phyloP scores from a whole-genome alignment of 2,797 vertebrate species.

The Gallinago solitaria region DNA sequence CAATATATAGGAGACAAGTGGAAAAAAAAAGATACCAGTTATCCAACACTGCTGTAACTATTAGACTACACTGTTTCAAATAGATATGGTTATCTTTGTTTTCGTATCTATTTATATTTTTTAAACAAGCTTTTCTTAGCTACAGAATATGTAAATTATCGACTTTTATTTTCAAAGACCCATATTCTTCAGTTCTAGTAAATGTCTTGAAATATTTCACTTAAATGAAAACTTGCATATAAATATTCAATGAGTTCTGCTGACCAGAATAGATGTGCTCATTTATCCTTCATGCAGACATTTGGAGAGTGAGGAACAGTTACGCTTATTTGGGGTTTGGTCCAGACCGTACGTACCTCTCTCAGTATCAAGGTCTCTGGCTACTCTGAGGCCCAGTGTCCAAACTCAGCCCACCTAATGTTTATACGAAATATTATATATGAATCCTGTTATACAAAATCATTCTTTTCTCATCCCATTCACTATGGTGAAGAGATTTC shows the following conservation, averaged over 20 bases:
- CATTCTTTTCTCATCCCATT: not conserved
- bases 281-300: conserved; percentile 71
- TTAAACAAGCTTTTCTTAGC: conserved; percentile 18
- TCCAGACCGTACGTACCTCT: conserved; percentile 55
- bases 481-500: not conserved
- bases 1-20: not conserved
- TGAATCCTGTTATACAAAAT: not conserved
- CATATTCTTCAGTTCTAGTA: conserved; percentile 59
- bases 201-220: conserved; percentile 73
- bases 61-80: not conserved
- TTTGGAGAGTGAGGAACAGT: conserved; percentile 58
- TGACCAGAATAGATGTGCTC: conserved; percentile 79
- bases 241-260: conserved; percentile 77
- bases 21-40: not conserved
- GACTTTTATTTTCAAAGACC: conserved; percentile 61
- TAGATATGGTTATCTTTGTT: not conserved
- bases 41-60: not conserved
- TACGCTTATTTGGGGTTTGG: conserved; percentile 57
- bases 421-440: not conserved
- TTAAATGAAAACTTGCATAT: conserved; percentile 73
- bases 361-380: not conserved
- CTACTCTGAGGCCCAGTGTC: conserved; percentile 36
- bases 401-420: conserved; percentile 3
- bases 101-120: conserved; percentile 37
- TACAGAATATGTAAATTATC: conserved; percentile 42